These are phyloP conservation scores for Falco peregrinus DNA, from an alignment of 2,797 vertebrate genomes.

Conservation along the genomic window DNA sequence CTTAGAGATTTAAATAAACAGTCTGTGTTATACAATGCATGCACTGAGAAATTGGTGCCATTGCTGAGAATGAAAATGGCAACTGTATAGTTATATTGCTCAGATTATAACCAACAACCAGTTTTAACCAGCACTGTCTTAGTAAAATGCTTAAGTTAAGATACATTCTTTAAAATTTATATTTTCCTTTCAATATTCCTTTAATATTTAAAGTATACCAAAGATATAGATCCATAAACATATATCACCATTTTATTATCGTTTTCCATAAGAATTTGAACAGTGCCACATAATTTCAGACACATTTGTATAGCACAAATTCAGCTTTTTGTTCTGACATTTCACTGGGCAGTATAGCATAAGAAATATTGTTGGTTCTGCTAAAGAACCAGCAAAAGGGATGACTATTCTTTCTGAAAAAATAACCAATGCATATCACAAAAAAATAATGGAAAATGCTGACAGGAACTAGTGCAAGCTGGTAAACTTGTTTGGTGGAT, in stretches of 20 bases:
- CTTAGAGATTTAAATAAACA: conserved; percentile 7
- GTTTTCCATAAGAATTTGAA: not conserved
- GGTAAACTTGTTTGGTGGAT: not conserved
- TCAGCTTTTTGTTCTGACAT: not conserved
- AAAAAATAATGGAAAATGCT: not conserved
- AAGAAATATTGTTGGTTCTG: not conserved
- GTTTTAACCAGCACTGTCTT: not conserved
- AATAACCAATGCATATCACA: not conserved
- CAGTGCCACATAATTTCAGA: not conserved
- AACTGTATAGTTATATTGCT: not conserved
- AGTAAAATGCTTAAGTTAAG: conserved; percentile 9
- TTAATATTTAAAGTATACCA: conserved; percentile 7
- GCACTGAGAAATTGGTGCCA: not conserved
- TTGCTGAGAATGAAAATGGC: conserved; percentile 16
- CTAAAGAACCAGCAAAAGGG: not conserved
- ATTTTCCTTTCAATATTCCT: not conserved
- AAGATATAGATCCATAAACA: not conserved
- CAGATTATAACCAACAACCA: not conserved
- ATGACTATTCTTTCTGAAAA: not conserved
- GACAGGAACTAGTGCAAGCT: not conserved
- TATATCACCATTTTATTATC: not conserved
- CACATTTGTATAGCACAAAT: not conserved
- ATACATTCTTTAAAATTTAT: not conserved
- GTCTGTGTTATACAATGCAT: not conserved
- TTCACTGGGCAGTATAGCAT: not conserved